These are phyloP conservation scores for Fissipunctia ypsillon DNA, from an alignment of 2,888 invertebrate genomes.

Conservation along the genomic window DNA sequence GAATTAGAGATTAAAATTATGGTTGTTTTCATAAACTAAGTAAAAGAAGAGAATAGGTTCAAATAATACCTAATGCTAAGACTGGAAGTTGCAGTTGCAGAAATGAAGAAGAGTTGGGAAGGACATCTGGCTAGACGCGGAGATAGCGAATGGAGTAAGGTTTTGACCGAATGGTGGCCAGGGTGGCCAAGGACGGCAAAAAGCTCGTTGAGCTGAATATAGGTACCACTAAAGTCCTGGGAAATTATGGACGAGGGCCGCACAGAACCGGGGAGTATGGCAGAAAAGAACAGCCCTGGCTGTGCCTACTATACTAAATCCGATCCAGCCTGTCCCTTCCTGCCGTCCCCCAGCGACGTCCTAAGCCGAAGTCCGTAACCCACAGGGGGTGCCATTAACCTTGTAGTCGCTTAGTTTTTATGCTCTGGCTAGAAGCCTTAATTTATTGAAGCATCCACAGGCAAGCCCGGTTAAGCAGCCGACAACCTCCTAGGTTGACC, in stretches of 20 bases:
- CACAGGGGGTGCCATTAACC: too few relatives aligned
- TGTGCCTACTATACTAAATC: not conserved
- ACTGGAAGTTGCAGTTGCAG: too few relatives aligned
- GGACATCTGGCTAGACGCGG: not conserved
- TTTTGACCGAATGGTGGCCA: not conserved
- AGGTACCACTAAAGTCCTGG: not conserved
- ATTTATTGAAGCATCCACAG: too few relatives aligned
- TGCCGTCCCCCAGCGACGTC: too few relatives aligned
- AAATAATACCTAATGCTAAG: not conserved
- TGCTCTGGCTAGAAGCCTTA: too few relatives aligned
- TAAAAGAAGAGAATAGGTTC: not conserved
- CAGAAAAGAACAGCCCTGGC: not conserved
- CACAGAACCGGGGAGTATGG: not conserved
- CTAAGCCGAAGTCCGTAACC: too few relatives aligned
- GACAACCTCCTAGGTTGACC: too few relatives aligned
- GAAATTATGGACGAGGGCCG: not conserved
- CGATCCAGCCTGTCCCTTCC: too few relatives aligned
- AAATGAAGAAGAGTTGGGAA: not conserved
- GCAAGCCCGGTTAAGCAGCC: too few relatives aligned
- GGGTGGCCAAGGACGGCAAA: not conserved
- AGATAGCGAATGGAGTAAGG: not conserved
- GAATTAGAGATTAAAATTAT: constrained; percentile 4
- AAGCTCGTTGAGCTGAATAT: not conserved
- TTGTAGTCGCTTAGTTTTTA: too few relatives aligned
- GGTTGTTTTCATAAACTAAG: constrained; percentile 3